Evolutionary conservation across 1,140 invertebrate genomes (phyloP), one percentile per base, ranked within the genome.

Genomic region (Onthophagus taurus): DNA sequence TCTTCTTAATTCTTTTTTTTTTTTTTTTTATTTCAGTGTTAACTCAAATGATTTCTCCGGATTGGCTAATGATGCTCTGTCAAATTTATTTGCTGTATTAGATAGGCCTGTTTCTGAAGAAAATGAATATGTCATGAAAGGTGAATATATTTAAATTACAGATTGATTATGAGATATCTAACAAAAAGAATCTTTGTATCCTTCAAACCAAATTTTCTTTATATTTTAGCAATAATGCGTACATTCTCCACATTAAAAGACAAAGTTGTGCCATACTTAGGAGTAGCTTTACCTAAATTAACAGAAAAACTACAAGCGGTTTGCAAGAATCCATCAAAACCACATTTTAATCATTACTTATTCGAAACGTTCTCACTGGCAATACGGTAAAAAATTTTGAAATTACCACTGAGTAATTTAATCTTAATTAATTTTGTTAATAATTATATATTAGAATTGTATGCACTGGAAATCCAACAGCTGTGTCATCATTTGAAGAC

Each of bases 111-210:
- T 79, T 8, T 89, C 88, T 1, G 72, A 82, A 50, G 93, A 98
- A 70, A 97, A 97, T 68, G 93, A 97, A 69, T 96, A 97, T 61
- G 77, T 89, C 1, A 97, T 97, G 91, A 97, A 93, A 77, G 82
- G 81, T 83, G 60, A 49, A 33, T 45, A 24, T 2, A 29, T 9
- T 39, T 24, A 12, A 24, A 26, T 26, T 26, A 26, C 24, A 26
- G 6, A 26, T 7, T 26, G n/a, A 26, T 26, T 26, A 7, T 7
- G 6, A n/a, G n/a, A n/a, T n/a, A n/a, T n/a, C n/a, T n/a, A n/a
- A n/a, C n/a, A n/a, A 34, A 34, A 6, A 3, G 16, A 34, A n/a
- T 26, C 24, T 7, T n/a, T 26, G n/a, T 26, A 7, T 7, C 6
- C n/a, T 26, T 38, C 12, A 7, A 26, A 9, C 11, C 36, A 9